Evolutionary conservation across 1,140 invertebrate species (phyloP).

Genomic region (Drosophila paulistorum): DNA sequence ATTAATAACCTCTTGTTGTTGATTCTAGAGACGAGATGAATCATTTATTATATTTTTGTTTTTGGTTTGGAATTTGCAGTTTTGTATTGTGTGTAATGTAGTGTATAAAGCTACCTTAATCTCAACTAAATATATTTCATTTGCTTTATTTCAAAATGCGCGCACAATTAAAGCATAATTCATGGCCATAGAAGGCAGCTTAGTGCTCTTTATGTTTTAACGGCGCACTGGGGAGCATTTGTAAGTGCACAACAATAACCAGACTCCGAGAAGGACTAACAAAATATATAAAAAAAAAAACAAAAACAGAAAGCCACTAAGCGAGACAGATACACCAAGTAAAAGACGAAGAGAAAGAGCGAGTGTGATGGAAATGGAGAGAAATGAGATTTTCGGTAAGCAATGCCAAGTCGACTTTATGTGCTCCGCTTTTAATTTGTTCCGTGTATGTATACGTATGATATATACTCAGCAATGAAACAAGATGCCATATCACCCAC

Average conservation of each 20-base stretch:
- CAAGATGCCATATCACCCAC: slow-evolving; percentile 17
- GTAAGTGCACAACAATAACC: slow-evolving; percentile 53
- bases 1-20: no score
- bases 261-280: slow-evolving; percentile 24
- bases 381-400: slow-evolving; percentile 51
- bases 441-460: slow-evolving; percentile 32
- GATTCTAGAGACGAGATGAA: background rate
- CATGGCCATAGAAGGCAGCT: slow-evolving; percentile 67
- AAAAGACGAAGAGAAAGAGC: slow-evolving; percentile 23
- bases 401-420: slow-evolving; percentile 68
- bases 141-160: slow-evolving; percentile 55
- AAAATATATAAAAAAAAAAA: slow-evolving; percentile 1
- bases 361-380: slow-evolving; percentile 5
- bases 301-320: background rate
- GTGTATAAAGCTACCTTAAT: slow-evolving; percentile 10
- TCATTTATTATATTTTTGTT: background rate
- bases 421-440: slow-evolving; percentile 64
- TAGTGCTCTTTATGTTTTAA: slow-evolving; percentile 76
- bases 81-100: background rate
- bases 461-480: slow-evolving; percentile 35
- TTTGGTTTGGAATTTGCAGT: background rate
- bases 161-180: slow-evolving; percentile 77
- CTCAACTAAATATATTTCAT: slow-evolving; percentile 32
- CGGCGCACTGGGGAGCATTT: slow-evolving; percentile 74
- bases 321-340: background rate